Evolutionary conservation across 2,797 vertebrate species (phyloP).

Genomic region (Dallia pectoralis): DNA sequence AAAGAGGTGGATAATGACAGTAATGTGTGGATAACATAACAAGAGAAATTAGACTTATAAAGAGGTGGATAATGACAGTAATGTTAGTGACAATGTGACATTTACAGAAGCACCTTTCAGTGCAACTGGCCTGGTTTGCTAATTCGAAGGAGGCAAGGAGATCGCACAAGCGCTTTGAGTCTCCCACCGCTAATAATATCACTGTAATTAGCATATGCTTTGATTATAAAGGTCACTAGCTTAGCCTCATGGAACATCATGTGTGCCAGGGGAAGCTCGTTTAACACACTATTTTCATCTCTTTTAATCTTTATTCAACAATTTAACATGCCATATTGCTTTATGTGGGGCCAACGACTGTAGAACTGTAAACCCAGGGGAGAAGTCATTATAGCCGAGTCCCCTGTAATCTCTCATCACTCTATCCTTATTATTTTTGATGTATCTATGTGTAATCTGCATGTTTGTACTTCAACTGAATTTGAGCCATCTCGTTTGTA

Average conservation of each 20-base stretch:
- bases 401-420: constrained; percentile 27
- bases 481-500: background rate
- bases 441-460: background rate
- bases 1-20: constrained; percentile 10
- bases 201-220: constrained; percentile 69
- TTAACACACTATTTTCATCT: constrained; percentile 62
- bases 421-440: background rate
- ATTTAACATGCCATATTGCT: constrained; percentile 46
- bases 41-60: constrained; percentile 9
- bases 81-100: constrained; percentile 52
- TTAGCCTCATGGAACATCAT: constrained; percentile 55
- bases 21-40: constrained; percentile 23
- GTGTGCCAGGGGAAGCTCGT: constrained; percentile 57
- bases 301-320: constrained; percentile 61
- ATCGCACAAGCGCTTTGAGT: constrained; percentile 51
- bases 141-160: constrained; percentile 51
- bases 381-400: constrained; percentile 25
- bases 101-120: constrained; percentile 54
- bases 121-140: constrained; percentile 43
- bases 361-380: constrained; percentile 33
- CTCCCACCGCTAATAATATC: constrained; percentile 61
- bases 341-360: constrained; percentile 36
- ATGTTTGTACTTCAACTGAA: background rate
- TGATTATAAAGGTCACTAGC: constrained; percentile 73
- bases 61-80: background rate